Conservation (phyloP, 2,888 invertebrate genomes). For the Perizoma affinitatum region DNA sequence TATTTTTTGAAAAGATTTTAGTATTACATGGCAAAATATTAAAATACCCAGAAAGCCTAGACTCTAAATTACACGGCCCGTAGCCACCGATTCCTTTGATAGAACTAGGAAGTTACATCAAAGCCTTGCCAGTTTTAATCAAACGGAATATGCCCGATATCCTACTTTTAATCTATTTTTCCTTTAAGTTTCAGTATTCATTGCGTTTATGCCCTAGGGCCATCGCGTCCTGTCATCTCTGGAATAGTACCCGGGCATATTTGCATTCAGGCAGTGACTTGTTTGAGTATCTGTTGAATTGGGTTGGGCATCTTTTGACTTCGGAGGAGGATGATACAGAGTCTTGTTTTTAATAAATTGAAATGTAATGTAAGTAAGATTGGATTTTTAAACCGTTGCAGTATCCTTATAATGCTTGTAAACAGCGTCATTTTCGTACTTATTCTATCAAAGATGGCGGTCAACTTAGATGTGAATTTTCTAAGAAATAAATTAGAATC, state of each 20-base stretch:
- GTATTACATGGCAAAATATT: too few species aligned
- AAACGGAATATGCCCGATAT: neutral
- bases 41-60: too few species aligned
- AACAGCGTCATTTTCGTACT: too few species aligned
- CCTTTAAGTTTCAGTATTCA: constrained; percentile 22
- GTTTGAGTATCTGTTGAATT: neutral
- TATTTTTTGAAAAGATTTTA: too few species aligned
- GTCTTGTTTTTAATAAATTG: neutral
- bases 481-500: neutral
- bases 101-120: too few species aligned
- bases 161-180: constrained; percentile 21
- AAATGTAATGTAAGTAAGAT: neutral
- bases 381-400: neutral
- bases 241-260: constrained; percentile 3
- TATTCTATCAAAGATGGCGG: too few species aligned
- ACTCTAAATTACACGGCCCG: too few species aligned
- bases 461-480: neutral
- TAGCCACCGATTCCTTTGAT: too few species aligned
- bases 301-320: too few species aligned
- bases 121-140: too few species aligned
- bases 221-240: constrained; percentile 13
- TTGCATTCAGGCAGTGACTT: constrained; percentile 1
- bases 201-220: constrained; percentile 21
- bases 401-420: too few species aligned
- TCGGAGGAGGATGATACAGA: too few species aligned